Conservation (phyloP, 2,797 vertebrate genomes). For the Tokudaia muenninki region DNA sequence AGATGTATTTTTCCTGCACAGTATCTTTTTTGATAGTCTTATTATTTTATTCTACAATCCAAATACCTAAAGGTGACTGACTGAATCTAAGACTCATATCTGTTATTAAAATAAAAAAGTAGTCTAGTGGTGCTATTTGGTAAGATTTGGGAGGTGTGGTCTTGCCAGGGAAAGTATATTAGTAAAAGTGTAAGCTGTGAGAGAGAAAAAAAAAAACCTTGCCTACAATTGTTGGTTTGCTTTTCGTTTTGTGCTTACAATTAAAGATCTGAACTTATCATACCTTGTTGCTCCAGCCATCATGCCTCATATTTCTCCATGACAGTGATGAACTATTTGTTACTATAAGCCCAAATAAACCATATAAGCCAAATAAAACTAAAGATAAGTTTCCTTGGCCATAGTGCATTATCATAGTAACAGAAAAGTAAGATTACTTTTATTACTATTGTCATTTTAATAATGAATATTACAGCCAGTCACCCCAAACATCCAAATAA, state of each 20-base stretch:
- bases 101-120: background rate
- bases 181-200: background rate
- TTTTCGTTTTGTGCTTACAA: background rate
- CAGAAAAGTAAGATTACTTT: background rate
- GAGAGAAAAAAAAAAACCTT: background rate
- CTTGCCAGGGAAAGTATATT: too few species aligned
- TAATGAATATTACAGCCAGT: too few species aligned
- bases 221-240: too few species aligned
- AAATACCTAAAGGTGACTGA: background rate
- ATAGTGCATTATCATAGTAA: background rate
- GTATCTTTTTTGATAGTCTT: too few species aligned
- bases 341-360: background rate
- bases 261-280: background rate
- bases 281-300: background rate
- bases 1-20: background rate
- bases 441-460: too few species aligned
- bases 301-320: background rate
- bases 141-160: too few species aligned
- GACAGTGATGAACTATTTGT: background rate
- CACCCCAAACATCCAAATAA: too few species aligned
- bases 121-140: background rate
- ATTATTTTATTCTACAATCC: background rate
- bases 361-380: too few species aligned
- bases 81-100: background rate
- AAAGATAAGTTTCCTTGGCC: too few species aligned